Percentiles rank a stretch among this genome's conserved stretches.
These are phyloP conservation scores for Microplitis mediator DNA, from an alignment of 1,140 invertebrate genomes.

Conservation along the genomic window DNA sequence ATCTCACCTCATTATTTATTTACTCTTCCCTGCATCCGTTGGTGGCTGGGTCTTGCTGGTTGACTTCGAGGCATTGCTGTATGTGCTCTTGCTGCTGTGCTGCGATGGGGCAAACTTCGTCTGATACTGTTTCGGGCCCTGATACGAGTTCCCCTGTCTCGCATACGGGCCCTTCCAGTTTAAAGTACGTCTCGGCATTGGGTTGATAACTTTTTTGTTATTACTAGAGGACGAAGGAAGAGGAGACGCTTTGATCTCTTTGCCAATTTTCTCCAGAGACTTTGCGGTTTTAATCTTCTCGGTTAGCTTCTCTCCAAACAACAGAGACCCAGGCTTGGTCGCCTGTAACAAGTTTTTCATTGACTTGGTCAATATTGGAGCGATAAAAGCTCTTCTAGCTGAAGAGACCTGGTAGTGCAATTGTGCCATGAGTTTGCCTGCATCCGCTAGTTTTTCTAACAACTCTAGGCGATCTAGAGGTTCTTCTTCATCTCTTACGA, in stretches of 20 bases:
- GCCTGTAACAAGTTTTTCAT: not conserved
- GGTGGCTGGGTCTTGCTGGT: not conserved
- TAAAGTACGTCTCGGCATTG: not conserved
- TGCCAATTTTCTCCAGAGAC: not conserved
- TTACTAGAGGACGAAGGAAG: not conserved
- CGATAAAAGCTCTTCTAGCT: slow-evolving; percentile 5
- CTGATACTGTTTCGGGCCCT: slow-evolving; percentile 15
- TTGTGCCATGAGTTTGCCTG: not conserved
- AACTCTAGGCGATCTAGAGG: slow-evolving; percentile 3
- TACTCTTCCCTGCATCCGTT: not conserved
- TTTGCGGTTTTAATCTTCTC: not conserved
- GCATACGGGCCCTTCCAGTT: slow-evolving; percentile 21
- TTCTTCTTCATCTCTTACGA: not conserved
- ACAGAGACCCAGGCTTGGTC: not conserved
- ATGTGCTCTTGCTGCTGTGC: not conserved
- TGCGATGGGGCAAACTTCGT: not conserved
- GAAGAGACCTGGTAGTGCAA: not conserved
- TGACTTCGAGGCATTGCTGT: slow-evolving; percentile 5
- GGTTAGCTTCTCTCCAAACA: slow-evolving; percentile 1
- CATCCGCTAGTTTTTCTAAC: not conserved
- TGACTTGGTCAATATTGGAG: not conserved
- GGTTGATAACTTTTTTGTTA: not conserved
- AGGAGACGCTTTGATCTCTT: not conserved
- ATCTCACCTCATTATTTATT: slow-evolving; percentile 3
- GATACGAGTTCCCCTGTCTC: slow-evolving; percentile 15